Percentiles rank a stretch among this genome's conserved stretches.
phyloP scores from a whole-genome alignment of 2,888 invertebrate genomes.

The Chydorus sphaericus region DNA sequence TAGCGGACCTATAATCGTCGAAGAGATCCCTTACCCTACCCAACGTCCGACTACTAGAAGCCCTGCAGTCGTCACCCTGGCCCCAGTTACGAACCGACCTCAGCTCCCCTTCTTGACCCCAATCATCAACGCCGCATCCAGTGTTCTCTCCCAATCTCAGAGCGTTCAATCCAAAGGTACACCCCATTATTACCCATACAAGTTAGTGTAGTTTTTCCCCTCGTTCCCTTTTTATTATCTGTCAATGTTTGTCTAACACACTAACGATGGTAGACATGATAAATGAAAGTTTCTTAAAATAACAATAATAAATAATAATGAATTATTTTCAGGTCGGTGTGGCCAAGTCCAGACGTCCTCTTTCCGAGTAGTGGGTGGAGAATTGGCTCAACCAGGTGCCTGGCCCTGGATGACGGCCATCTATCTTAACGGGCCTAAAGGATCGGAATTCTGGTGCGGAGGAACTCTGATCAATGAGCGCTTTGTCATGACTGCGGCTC shows the following conservation, averaged over 20 bases:
- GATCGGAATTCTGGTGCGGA: conserved; percentile 87
- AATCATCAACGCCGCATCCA: background rate
- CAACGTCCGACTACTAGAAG: too few relatives aligned
- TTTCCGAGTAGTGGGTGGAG: conserved; percentile 81
- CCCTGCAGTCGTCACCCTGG: background rate
- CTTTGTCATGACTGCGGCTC: conserved; percentile 77
- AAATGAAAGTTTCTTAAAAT: too few relatives aligned
- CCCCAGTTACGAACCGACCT: background rate
- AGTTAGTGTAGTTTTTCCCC: background rate
- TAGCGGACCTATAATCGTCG: conserved; percentile 1
- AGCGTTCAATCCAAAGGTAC: background rate
- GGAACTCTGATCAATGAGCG: conserved; percentile 68
- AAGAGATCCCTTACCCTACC: background rate
- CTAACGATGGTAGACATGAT: too few relatives aligned
- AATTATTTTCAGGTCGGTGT: conserved; percentile 53
- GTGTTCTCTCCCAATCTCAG: background rate
- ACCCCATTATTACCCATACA: background rate
- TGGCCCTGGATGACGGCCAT: conserved; percentile 98
- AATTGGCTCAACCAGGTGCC: conserved; percentile 56
- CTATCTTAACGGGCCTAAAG: conserved; percentile 66
- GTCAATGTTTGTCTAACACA: too few relatives aligned
- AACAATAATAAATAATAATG: too few relatives aligned
- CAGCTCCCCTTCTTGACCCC: background rate
- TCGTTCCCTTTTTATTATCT: background rate
- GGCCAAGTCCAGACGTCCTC: conserved; percentile 37